These are phyloP conservation scores for Pocillopora damicornis DNA, from an alignment of 64 coral and sea anemone genomes.

Conservation along the genomic window DNA sequence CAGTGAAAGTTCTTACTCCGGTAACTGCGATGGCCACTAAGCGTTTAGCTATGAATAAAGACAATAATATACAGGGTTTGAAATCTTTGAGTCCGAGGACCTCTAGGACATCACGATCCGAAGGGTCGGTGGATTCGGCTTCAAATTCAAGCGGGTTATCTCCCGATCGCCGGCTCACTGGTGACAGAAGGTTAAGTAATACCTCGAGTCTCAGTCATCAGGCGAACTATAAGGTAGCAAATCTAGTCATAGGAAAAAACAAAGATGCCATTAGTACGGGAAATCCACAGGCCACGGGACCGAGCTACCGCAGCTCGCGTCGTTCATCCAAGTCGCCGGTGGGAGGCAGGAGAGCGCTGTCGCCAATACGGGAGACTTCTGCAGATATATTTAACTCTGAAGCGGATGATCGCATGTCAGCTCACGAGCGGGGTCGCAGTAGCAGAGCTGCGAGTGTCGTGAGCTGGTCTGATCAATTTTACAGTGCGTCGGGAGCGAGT, in stretches of 20 bases:
- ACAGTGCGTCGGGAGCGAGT: slow-evolving; percentile 30
- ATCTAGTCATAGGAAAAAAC: slow-evolving; percentile 91
- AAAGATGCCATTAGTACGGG: slow-evolving; percentile 62
- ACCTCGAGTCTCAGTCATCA: slow-evolving; percentile 68
- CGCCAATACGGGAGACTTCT: slow-evolving; percentile 83
- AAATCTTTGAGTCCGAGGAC: slow-evolving; percentile 29
- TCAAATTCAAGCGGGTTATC: slow-evolving; percentile 51
- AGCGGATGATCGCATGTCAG: slow-evolving; percentile 39
- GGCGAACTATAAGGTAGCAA: slow-evolving; percentile 97
- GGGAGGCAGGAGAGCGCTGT: slow-evolving; percentile 77
- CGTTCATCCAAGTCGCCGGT: slow-evolving; percentile 80
- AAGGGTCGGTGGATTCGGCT: slow-evolving; percentile 24
- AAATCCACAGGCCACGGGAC: slow-evolving; percentile 47
- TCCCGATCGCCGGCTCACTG: slow-evolving; percentile 25
- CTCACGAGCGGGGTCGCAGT: slow-evolving; percentile 25
- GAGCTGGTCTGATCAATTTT: slow-evolving; percentile 71
- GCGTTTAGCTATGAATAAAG: slow-evolving; percentile 32
- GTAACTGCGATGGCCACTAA: slow-evolving; percentile 47
- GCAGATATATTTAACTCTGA: slow-evolving; percentile 52
- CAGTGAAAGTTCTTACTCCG: slow-evolving; percentile 93
- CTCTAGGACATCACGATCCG: slow-evolving; percentile 49
- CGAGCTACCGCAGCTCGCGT: slow-evolving; percentile 29
- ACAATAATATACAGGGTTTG: slow-evolving; percentile 36
- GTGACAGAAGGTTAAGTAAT: slow-evolving; percentile 45
- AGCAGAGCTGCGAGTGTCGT: slow-evolving; percentile 66